Conservation (phyloP, 2,113 vertebrate genomes). For the Cebus imitator region DNA sequence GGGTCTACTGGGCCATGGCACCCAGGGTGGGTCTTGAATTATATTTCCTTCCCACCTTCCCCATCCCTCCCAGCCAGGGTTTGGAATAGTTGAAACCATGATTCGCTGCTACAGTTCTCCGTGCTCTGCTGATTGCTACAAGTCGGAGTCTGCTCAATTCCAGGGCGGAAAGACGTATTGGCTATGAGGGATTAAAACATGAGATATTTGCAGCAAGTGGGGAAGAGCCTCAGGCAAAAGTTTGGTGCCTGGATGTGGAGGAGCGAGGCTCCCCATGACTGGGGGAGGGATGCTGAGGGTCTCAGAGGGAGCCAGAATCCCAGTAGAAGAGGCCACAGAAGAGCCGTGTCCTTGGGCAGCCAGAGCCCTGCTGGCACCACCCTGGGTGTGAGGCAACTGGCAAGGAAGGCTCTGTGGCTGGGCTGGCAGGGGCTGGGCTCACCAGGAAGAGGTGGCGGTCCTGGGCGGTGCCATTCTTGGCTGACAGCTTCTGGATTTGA, state of each 20-base stretch:
- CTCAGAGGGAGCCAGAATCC: background rate
- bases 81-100: background rate
- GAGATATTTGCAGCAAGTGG: background rate
- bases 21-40: background rate
- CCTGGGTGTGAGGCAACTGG: too few species aligned
- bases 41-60: background rate
- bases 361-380: background rate
- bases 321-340: background rate
- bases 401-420: constrained; percentile 82
- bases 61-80: background rate
- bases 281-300: too few species aligned
- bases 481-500: constrained; percentile 96
- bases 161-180: background rate
- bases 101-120: background rate
- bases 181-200: background rate
- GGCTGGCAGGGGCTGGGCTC: constrained; percentile 85
- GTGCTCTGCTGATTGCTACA: background rate
- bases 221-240: background rate
- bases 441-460: constrained; percentile 98
- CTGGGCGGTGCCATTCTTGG: constrained; percentile 95
- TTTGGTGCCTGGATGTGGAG: background rate
- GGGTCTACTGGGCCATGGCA: too few species aligned
- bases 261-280: background rate
- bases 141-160: background rate
- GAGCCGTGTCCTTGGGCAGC: background rate